phyloP scores from a whole-genome alignment of 2,797 vertebrate genomes.

The Onychomys arenicola region DNA sequence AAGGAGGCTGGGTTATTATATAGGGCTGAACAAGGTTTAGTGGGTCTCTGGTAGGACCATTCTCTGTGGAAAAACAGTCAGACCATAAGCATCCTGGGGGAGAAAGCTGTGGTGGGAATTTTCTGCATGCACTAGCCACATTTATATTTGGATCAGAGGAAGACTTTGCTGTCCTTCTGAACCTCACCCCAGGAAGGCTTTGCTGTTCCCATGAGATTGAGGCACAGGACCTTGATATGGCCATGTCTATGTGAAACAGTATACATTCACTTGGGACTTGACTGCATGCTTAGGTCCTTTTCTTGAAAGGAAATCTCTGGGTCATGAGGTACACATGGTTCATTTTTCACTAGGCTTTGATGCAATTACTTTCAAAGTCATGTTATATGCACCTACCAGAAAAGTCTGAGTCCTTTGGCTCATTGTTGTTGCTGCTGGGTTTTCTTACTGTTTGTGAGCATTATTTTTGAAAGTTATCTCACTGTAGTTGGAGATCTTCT shows the following conservation, averaged over 20 bases:
- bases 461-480: slow-evolving; percentile 59
- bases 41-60: not conserved
- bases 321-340: not conserved
- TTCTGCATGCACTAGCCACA: not conserved
- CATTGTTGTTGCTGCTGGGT: not conserved
- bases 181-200: not conserved
- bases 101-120: not conserved
- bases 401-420: not conserved
- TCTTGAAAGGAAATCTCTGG: slow-evolving; percentile 52
- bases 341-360: slow-evolving; percentile 47
- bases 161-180: not conserved
- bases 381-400: slow-evolving; percentile 14
- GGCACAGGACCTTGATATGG: not conserved
- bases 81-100: not conserved
- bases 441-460: slow-evolving; percentile 49
- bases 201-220: not conserved
- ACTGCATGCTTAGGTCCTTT: slow-evolving; percentile 8
- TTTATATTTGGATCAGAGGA: not conserved
- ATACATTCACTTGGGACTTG: not conserved
- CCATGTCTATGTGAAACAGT: not conserved
- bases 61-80: not conserved
- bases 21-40: not conserved
- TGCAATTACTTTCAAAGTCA: slow-evolving; percentile 56
- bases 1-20: too few relatives aligned
- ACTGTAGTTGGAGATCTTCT: too few relatives aligned